A percentile compares a stretch with the other conserved stretches of the same genome.
Conservation (phyloP, 2,888 invertebrate genomes). For the Sicus ferrugineus region DNA sequence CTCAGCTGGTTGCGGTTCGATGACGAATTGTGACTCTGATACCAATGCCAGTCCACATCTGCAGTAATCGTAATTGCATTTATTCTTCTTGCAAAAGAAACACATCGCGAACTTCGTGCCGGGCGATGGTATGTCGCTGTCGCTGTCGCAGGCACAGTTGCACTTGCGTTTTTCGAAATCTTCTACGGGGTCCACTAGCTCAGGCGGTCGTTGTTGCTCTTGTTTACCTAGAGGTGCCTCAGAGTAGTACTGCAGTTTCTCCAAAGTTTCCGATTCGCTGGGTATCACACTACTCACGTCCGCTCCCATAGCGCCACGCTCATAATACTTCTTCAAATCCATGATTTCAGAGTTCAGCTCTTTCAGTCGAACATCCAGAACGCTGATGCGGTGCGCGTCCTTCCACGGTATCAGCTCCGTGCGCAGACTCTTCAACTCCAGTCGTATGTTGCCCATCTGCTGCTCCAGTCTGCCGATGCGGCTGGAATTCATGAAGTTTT, state of each 20-base stretch:
- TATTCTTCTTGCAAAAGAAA: background rate
- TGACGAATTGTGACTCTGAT: too few relatives aligned
- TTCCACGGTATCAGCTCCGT: slow-evolving; percentile 35
- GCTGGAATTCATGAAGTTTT: background rate
- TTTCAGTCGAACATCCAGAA: slow-evolving; percentile 31
- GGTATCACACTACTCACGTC: too few relatives aligned
- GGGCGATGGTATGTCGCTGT: background rate
- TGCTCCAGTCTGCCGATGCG: slow-evolving; percentile 39
- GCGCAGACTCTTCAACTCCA: slow-evolving; percentile 35
- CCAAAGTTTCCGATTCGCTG: background rate
- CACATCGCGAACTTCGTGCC: slow-evolving; percentile 2
- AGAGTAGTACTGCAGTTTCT: background rate
- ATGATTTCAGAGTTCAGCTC: slow-evolving; percentile 36
- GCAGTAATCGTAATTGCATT: background rate
- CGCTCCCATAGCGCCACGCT: background rate
- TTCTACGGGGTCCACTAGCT: too few relatives aligned
- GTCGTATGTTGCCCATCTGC: slow-evolving; percentile 35
- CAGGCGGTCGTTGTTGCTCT: background rate
- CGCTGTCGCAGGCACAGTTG: background rate
- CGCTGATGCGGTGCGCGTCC: slow-evolving; percentile 32
- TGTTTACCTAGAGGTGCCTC: background rate
- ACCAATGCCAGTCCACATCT: background rate
- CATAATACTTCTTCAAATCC: slow-evolving; percentile 34
- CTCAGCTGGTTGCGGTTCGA: too few relatives aligned
- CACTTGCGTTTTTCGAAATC: background rate